Evolutionary conservation across 2,797 vertebrate species (phyloP).

Genomic region (Alca torda): DNA sequence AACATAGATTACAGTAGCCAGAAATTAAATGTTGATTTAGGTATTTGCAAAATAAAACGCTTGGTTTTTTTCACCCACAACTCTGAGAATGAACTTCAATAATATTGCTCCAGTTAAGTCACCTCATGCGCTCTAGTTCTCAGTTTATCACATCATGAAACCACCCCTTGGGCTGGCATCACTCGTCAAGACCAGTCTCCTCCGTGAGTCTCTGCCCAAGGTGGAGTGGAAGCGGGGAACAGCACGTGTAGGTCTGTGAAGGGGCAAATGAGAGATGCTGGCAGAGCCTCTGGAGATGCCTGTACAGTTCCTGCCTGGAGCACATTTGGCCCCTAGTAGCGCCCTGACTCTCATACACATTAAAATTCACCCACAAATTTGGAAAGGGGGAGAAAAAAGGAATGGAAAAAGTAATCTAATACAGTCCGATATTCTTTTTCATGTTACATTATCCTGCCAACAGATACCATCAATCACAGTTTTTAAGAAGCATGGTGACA

Average conservation of each 20-base stretch:
- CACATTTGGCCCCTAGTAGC: neutral
- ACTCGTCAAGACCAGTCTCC: neutral
- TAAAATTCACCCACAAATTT: slow-evolving; percentile 3
- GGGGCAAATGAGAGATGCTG: neutral
- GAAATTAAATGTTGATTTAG: slow-evolving; percentile 6
- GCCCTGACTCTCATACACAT: neutral
- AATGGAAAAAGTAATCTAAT: neutral
- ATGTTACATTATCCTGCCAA: slow-evolving; percentile 34
- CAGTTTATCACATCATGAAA: neutral
- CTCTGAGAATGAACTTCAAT: neutral
- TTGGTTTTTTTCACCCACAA: neutral
- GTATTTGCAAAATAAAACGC: neutral
- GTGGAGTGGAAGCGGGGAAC: neutral
- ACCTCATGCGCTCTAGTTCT: neutral
- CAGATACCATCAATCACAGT: slow-evolving; percentile 14
- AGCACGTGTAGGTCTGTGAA: neutral
- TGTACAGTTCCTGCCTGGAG: neutral
- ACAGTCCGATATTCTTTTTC: neutral
- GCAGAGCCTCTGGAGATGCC: neutral
- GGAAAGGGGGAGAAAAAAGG: neutral
- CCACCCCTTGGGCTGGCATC: neutral
- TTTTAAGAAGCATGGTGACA: slow-evolving; percentile 38
- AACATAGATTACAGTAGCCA: neutral
- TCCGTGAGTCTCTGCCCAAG: neutral
- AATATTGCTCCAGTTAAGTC: neutral